phyloP scores from a whole-genome alignment of 2,797 vertebrate genomes.

The Gymnothorax javanicus region DNA sequence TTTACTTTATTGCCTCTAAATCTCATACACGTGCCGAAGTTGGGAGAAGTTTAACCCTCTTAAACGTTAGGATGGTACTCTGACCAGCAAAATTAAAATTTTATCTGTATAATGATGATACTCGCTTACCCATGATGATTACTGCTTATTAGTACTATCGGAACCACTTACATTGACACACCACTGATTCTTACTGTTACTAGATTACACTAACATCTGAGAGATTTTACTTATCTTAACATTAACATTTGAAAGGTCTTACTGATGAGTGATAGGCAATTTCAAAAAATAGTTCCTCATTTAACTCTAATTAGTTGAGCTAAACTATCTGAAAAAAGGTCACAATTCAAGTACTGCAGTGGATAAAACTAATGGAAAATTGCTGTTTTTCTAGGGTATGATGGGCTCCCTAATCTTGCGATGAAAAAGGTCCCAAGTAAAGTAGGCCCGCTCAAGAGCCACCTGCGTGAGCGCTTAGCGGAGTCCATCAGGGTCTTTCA shows the following conservation, averaged over 20 bases:
- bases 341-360: background rate
- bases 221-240: no score
- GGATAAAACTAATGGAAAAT: background rate
- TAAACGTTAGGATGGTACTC: no score
- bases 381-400: background rate
- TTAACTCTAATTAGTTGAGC: background rate
- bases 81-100: no score
- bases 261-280: background rate
- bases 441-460: background rate
- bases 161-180: background rate
- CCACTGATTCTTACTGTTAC: no score
- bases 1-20: no score
- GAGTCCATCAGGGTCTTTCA: background rate
- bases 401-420: background rate
- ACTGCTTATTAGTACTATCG: background rate
- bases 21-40: no score
- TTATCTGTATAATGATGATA: no score
- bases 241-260: background rate
- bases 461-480: slow-evolving; percentile 4
- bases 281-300: background rate
- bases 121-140: background rate
- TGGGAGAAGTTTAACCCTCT: no score
- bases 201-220: no score
- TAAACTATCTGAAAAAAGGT: background rate
- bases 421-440: no score